These are phyloP conservation scores for Chaenodraco wilsoni DNA, from an alignment of 2,797 vertebrate genomes.

Conservation along the genomic window DNA sequence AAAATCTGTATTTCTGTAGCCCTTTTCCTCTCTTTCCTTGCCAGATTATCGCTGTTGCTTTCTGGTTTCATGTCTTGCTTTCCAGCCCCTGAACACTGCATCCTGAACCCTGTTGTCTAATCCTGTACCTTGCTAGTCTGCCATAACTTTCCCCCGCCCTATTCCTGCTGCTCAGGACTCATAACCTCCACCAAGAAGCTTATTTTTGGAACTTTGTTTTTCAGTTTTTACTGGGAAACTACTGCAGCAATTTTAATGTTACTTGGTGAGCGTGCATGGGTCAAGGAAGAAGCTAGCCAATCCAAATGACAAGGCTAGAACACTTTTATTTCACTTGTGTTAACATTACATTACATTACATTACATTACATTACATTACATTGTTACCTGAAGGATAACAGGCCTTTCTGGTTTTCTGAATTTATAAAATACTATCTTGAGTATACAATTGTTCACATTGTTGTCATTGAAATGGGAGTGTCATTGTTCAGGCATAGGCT, in stretches of 20 bases:
- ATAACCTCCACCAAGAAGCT: too few species aligned
- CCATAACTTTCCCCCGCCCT: neutral
- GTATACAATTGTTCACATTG: constrained; percentile 1
- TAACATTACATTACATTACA: too few species aligned
- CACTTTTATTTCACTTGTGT: too few species aligned
- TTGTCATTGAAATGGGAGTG: constrained; percentile 20
- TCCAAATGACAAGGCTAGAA: too few species aligned
- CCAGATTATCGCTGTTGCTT: neutral
- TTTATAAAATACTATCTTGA: neutral
- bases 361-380: too few species aligned
- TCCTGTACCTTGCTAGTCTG: neutral
- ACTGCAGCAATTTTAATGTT: too few species aligned
- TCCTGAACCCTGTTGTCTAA: neutral
- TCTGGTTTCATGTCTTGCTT: neutral
- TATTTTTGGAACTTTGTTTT: too few species aligned
- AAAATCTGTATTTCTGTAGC: neutral
- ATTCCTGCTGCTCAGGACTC: neutral
- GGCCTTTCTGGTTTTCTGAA: neutral
- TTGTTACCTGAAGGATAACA: too few species aligned
- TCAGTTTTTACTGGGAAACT: too few species aligned
- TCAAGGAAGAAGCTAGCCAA: too few species aligned
- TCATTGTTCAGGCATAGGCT: neutral
- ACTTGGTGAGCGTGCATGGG: too few species aligned
- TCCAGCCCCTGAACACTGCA: neutral
- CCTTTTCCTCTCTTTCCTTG: neutral